Evolutionary conservation across 2,888 invertebrate species (phyloP), one percentile per base, ranked within the genome.

Genomic region (Creontiades dilutus): DNA sequence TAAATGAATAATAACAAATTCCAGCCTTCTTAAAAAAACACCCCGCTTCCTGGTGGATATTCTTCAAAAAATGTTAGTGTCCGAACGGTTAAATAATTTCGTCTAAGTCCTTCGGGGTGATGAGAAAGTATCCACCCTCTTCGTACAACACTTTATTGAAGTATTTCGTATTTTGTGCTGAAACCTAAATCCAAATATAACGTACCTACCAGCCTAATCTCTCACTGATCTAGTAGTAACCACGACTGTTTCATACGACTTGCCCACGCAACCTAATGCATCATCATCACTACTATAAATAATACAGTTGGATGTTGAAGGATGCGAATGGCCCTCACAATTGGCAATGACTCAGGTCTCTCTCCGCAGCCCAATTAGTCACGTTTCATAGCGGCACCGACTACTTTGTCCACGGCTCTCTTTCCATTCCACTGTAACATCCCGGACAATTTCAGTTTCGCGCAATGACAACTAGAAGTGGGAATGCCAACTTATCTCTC

Each of bases 281-380:
- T 68, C 68, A 68, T 68, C 68, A 23, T 23, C 68, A 68, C 68
- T 23, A 23, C 68, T 68, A 68, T 68, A 68, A 68, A 68, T 68
- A 68, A 68, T 68, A 68, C 23, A 23, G 68, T 68, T 68, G 68
- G 68, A 68, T 23, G 68, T 23, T 68, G 68, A 68, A 68, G 68
- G 68, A 68, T 68, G 23, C 68, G 68, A 68, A 68, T 7, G 68
- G 68, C 68, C 11, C 61, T 61, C 61, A 61, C 61, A 61, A 61
- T 61, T 61, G 61, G 61, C 61, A 61, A 61, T 61, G 61, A 61
- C 61, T 61, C 61, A 61, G 61, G 19, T 61, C 61, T 11, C 61
- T n/a, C 68, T 68, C 68, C 68, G 0, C 68, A 68, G 23, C 12
- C 68, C 68, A 68, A 68, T 68, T 68, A 68, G 68, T 27, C 68